Evolutionary conservation across 2,113 vertebrate species (phyloP).

Genomic region (Tyto alba): DNA sequence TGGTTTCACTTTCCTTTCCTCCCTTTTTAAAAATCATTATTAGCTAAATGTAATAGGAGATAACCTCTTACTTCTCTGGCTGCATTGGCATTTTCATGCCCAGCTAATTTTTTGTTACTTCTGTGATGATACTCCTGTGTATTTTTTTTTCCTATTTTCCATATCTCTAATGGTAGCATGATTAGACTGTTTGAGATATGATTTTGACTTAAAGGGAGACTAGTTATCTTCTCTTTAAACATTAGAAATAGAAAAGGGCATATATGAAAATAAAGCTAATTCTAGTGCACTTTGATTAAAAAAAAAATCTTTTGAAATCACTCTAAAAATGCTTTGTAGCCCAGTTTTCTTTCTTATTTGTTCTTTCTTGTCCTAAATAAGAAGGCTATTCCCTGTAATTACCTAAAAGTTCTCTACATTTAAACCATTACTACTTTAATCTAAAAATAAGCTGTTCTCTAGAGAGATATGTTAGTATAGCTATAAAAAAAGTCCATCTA

Average conservation of each 20-base stretch:
- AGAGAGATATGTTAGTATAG: not conserved
- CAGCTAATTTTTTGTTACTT: not conserved
- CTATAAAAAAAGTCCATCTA: not conserved
- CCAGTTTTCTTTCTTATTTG: not conserved
- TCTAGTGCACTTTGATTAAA: not conserved
- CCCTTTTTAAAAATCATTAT: not conserved
- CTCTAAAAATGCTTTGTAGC: not conserved
- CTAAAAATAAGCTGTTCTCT: not conserved
- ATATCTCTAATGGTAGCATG: not conserved
- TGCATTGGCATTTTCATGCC: not conserved
- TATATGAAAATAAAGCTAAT: not conserved
- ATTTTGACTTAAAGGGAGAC: not conserved
- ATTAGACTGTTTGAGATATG: accelerated
- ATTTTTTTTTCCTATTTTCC: not conserved
- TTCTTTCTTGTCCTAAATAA: not conserved
- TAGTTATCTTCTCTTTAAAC: not conserved
- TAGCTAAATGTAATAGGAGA: not conserved
- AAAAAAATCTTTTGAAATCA: not conserved
- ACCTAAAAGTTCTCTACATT: not conserved
- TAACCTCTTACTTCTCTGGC: not conserved
- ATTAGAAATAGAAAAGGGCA: not conserved
- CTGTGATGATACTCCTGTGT: too few species aligned
- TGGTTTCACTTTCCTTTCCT: not conserved
- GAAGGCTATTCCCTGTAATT: not conserved
- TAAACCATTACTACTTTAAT: not conserved